Percentiles rank a stretch among this genome's conserved stretches.
Conservation (phyloP, 2,797 vertebrate genomes). For the Borostomias antarcticus region DNA sequence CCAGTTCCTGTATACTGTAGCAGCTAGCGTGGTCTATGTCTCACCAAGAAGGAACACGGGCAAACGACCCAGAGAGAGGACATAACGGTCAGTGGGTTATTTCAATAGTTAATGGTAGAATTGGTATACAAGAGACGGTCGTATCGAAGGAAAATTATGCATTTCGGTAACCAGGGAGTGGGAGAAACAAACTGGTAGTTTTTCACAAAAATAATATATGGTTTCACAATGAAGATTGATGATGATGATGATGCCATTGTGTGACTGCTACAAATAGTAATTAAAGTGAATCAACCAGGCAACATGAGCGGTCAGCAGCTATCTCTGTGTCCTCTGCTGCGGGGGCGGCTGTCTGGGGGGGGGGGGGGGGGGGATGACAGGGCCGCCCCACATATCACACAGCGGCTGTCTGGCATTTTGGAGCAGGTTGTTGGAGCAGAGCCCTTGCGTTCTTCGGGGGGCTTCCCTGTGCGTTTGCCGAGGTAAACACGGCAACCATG, state of each 20-base stretch:
- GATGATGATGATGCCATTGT: neutral
- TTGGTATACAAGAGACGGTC: neutral
- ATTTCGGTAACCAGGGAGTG: neutral
- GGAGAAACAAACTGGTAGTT: neutral
- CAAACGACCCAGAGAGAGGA: neutral
- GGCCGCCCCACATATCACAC: conserved; percentile 24
- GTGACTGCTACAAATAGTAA: conserved; percentile 1
- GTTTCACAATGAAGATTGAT: neutral
- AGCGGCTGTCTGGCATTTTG: conserved; percentile 42
- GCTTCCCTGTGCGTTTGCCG: conserved; percentile 58
- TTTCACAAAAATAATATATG: neutral
- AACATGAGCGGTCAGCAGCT: neutral
- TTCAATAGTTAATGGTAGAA: neutral
- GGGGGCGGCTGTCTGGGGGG: conserved; percentile 18
- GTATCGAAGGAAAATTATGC: neutral
- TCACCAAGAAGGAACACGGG: neutral
- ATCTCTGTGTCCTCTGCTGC: conserved; percentile 1
- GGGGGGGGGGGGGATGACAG: conserved; percentile 34
- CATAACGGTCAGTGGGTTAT: neutral
- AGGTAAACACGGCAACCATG: conserved; percentile 56
- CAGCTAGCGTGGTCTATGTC: conserved; percentile 31
- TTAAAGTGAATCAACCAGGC: neutral
- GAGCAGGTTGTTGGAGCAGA: conserved; percentile 57
- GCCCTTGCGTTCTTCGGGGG: conserved; percentile 48
- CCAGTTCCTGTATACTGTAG: conserved; percentile 35